Evolutionary conservation across 2,113 vertebrate genomes (phyloP), one percentile per base, ranked within the genome.

Genomic region (Oplegnathus fasciatus): DNA sequence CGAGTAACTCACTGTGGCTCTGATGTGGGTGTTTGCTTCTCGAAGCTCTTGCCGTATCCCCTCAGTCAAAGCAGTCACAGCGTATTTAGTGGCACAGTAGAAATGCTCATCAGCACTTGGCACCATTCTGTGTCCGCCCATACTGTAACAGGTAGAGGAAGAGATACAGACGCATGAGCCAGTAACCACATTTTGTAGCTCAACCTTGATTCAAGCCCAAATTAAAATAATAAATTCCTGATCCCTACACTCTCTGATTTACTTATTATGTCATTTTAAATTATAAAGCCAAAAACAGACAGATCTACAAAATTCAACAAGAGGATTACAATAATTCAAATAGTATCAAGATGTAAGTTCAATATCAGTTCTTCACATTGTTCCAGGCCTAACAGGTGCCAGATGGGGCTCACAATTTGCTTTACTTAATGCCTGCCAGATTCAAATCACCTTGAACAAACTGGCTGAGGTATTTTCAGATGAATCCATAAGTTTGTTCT

Each of bases 41-140:
- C 96, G 93, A 7, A 99, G 97, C 85, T 99, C 98, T 85, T 98
- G 98, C 81, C 97, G 94, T 64, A 99, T 94, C 66, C 98, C 98
- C 91, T 99, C 98, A 0, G 98, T 99, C 81, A 99, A 88, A 0
- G 98, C 97, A 0, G 97, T 99, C 78, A 99, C 97, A 0, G 98
- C 97, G 0, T 97, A 97, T 94, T 99, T 99, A 81, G 98, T 99
- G 85, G 98, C 98, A 4, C 95, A 96, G 95, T 99, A 99, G 87
- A 99, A 99, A 85, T 99, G 98, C 86, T 88, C 85, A 50, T 96
- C 95, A 0, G 97, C 95, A 60, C 94, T 95, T 0, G 96, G 95
- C 30, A 94, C 65, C 44, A 98, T 91, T 24, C 96, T 95, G 94
- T 99, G 98, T 37, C 98, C 98, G 0, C 93, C 94, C 98, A 99